Base-by-base conservation (phyloP, 2,113 vertebrate species). In the Erpornis zantholeuca region DNA sequence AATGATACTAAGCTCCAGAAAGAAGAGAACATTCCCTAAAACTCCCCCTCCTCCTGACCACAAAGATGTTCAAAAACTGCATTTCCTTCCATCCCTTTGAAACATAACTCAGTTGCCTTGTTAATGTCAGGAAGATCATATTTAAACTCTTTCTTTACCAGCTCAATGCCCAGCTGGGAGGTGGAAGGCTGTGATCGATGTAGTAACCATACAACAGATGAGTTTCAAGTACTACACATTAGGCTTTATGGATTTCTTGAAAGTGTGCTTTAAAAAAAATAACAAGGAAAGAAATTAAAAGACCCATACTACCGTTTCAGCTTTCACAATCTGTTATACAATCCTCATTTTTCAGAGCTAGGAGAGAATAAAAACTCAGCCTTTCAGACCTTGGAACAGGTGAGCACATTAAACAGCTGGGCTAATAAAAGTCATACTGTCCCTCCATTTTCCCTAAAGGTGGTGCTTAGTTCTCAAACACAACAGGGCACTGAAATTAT, bases 211-310 rank as follows among this genome's bases (percentile, higher is more conserved):
- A 90, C 64, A 45, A 83, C 38, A 69, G 71, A 77, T 36, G 66
- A 92, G 50, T 57, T 93, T 80, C 49, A 88, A 90, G 65, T 78
- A 79, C 71, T 66, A 45, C 8, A 60, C 60, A 68, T 92, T 83
- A 86, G 33, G 60, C 79, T 92, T 94, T 83, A 92, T 75, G 49
- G 64, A 90, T 93, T 85, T 66, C 35, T 92, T 83, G 90, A 80
- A 93, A 95, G 70, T 13, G 45, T 1, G 6, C 24, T 72, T 86
- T 54, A 87, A 82, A 92, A 81, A 60, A 85, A 78, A 44, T 12
- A 89, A 38, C 49, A 80, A 84, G 47, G 44, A 64, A 92, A 92
- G 71, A 79, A 77, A 90, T 92, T 92, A 87, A 89, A 86, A 86
- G n/a, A 82, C 20, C 5, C 49, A 47, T 59, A 61, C 38, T 35